Base-by-base conservation (phyloP, 2,797 vertebrate genomes). In the Tauraco hartlaubi region DNA sequence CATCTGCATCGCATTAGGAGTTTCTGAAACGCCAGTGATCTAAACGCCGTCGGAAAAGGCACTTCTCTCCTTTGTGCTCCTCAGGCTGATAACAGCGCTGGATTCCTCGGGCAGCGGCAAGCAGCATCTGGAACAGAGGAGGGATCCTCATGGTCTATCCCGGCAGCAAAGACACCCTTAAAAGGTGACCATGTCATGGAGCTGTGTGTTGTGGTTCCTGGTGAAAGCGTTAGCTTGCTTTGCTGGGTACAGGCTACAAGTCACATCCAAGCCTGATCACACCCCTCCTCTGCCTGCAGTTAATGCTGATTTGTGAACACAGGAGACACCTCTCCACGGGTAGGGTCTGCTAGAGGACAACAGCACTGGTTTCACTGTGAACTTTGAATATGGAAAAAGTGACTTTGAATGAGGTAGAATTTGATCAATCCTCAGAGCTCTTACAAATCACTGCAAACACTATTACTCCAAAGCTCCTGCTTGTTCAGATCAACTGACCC, bases 1-100 rank as follows among this genome's bases (percentile, higher is more conserved):
- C 98, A 98, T 97, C 95, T 98, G 97, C 77, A 97, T 94, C 72
- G 31, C 95, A 96, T 97, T 93, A 97, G 79, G 74, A 77, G 85
- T 91, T 97, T 69, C 96, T 92, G 94, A 96, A 96, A 98, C 85
- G 92, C 96, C 95, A 96, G 93, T 51, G 92, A 90, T 93, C 81
- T 92, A 72, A 95, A 96, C 9, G 35, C 92, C 11, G 26, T 94
- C 81, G 49, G 92, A 59, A 96, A 89, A 91, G 12, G 26, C 90
- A 43, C 54, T 90, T 85, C 43, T 89, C 82, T 61, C 96, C 88
- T 94, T 83, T 94, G 73, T 80, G 87, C 71, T 76, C 76, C 75
- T 90, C 62, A 52, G 96, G 94, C 92, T 94, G 95, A 73, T 92
- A 96, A 83, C 93, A 66, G 91, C 17, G 11, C 84, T 81, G 95